These are phyloP conservation scores for Castor canadensis DNA, from an alignment of 2,113 vertebrate species.

Conservation along the genomic window DNA sequence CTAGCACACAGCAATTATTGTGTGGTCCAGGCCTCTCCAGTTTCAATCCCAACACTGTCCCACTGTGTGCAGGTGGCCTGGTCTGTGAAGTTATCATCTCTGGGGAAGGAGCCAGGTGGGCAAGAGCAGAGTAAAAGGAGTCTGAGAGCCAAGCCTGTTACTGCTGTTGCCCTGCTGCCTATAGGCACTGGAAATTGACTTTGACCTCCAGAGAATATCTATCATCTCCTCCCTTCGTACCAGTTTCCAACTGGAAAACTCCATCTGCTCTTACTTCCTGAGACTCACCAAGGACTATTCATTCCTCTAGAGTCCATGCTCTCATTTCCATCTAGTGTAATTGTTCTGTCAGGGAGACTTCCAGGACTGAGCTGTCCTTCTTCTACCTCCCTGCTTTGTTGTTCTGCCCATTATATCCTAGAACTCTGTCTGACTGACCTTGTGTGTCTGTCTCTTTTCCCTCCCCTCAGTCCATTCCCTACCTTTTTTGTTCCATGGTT, in stretches of 20 bases:
- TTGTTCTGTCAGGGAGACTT: background rate
- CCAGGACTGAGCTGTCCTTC: background rate
- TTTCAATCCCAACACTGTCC: background rate
- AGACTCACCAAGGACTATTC: background rate
- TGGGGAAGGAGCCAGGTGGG: background rate
- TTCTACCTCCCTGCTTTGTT: too few species aligned
- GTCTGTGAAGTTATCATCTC: background rate
- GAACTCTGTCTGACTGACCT: background rate
- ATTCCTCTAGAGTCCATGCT: background rate
- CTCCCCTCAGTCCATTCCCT: too few species aligned
- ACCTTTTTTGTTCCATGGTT: background rate
- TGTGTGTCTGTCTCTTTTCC: background rate
- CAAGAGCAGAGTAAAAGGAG: background rate
- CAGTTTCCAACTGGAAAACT: background rate
- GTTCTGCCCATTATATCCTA: too few species aligned
- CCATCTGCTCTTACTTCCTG: background rate
- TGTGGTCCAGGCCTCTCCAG: background rate
- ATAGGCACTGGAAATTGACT: background rate
- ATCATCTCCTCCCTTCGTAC: background rate
- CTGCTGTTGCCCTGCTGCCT: background rate
- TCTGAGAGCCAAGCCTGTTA: background rate
- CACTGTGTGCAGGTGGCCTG: background rate
- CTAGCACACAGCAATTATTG: conserved; percentile 49
- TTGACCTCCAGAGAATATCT: background rate
- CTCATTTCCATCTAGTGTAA: background rate